Percentiles rank a stretch among this genome's conserved stretches.
Evolutionary conservation across 2,797 vertebrate species (phyloP).

Genomic region (Heterohyrax brucei): DNA sequence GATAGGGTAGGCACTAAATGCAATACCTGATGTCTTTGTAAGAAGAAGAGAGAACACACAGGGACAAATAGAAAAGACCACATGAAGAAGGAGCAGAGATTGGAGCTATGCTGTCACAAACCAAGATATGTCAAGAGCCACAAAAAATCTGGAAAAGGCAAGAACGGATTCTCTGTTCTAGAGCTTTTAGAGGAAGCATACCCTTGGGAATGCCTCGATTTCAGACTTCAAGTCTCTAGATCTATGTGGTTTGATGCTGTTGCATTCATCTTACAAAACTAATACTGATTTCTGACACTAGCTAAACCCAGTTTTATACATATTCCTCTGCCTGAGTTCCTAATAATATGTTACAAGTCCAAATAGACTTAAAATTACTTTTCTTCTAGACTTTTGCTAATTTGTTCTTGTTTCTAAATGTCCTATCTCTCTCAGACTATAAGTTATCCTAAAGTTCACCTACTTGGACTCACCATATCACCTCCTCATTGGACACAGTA

Average conservation of each 20-base stretch:
- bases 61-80: neutral
- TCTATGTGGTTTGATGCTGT: neutral
- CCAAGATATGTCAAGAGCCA: neutral
- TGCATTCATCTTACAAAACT: neutral
- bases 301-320: neutral
- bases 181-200: neutral
- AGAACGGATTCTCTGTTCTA: neutral
- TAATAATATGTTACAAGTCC: neutral
- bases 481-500: neutral
- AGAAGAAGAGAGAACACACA: neutral
- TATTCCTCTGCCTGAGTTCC: neutral
- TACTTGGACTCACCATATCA: neutral
- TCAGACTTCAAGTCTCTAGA: neutral
- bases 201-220: neutral
- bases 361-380: neutral
- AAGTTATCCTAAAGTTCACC: constrained; percentile 6
- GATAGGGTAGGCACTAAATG: neutral
- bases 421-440: neutral
- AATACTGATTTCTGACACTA: neutral
- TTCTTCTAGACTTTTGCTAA: neutral
- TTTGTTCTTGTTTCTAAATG: neutral
- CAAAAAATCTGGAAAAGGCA: neutral
- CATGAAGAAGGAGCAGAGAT: neutral
- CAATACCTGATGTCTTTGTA: neutral
- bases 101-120: neutral